Base-by-base conservation (phyloP, 2,797 vertebrate species). In the Micromesistius poutassou region DNA sequence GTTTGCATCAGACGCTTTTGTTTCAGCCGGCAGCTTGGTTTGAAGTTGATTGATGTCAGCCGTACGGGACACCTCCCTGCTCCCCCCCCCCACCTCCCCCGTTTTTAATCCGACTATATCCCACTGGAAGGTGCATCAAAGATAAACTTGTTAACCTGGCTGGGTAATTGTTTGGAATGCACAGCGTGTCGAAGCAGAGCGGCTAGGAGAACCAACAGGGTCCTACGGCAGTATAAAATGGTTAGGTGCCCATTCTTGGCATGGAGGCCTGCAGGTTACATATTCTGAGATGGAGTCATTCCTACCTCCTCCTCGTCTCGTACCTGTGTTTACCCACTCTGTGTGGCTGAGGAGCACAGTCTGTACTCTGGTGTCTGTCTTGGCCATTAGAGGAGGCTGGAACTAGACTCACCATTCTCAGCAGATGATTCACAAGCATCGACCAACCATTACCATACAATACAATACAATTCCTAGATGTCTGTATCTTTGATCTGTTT, bases 41-140 rank as follows among this genome's bases (percentile, higher is more conserved):
- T 92, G 91, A 93, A 90, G 91, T 89, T 84, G 87, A 91, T 90
- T 91, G 84, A 85, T 90, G 84, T 92, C 90, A 91, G 91, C 90
- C 89, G 36, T 74, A 91, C 90, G 89, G 70, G 77, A 90, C 87
- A 87, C 87, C 91, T 90, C 86, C 90, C 91, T 88, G 72, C 86
- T 87, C 85, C 78, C 92, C 87, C 90, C 90, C 86, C 90, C 91
- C 89, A 73, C 87, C 85, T 77, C 92, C 88, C 84, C 83, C 82
- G 81, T 91, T 91, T 91, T 90, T 89, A 92, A 92, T 91, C 91
- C 89, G 86, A 75, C 87, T 91, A 83, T 89, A 93, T 92, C 89
- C 90, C 88, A 90, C 87, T 84, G 84, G 84, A 88, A 80, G 78
- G 91, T 86, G 87, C 89, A 91, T 92, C 90, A 88, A 92, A 93